phyloP scores from a whole-genome alignment of 2,888 invertebrate species.

The Pyrrhia umbra region DNA sequence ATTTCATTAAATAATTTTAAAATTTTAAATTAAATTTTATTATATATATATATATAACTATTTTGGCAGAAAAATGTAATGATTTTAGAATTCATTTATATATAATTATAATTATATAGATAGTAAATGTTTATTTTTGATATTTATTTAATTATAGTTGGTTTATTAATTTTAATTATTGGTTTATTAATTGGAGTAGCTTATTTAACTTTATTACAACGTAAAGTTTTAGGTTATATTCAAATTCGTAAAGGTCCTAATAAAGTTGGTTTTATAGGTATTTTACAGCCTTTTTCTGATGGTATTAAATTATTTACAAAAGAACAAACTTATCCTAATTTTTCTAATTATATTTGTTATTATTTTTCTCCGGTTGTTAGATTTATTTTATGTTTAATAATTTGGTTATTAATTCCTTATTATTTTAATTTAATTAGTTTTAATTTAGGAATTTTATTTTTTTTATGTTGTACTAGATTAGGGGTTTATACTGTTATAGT shows the following conservation, averaged over 20 bases:
- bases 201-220: constrained; percentile 93
- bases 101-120: constrained; percentile 88
- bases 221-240: constrained; percentile 93
- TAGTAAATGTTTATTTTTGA: constrained; percentile 89
- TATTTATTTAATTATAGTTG: constrained; percentile 80
- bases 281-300: constrained; percentile 93
- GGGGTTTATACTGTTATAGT: constrained; percentile 92
- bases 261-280: constrained; percentile 91
- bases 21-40: constrained; percentile 3
- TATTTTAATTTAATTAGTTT: constrained; percentile 88
- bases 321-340: constrained; percentile 89
- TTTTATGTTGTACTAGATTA: constrained; percentile 91
- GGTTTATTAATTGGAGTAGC: constrained; percentile 92
- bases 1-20: constrained; percentile 73
- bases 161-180: constrained; percentile 89
- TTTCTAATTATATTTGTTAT: constrained; percentile 91
- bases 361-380: constrained; percentile 90
- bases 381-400: constrained; percentile 90
- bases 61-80: constrained; percentile 89
- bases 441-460: constrained; percentile 91
- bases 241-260: constrained; percentile 94
- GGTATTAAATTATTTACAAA: constrained; percentile 93
- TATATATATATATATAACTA: constrained; percentile 44
- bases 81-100: constrained; percentile 92
- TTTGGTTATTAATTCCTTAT: constrained; percentile 91